A percentile compares a stretch with the other conserved stretches of the same genome.
phyloP scores from a whole-genome alignment of 2,797 vertebrate genomes.

The Merluccius polli region DNA sequence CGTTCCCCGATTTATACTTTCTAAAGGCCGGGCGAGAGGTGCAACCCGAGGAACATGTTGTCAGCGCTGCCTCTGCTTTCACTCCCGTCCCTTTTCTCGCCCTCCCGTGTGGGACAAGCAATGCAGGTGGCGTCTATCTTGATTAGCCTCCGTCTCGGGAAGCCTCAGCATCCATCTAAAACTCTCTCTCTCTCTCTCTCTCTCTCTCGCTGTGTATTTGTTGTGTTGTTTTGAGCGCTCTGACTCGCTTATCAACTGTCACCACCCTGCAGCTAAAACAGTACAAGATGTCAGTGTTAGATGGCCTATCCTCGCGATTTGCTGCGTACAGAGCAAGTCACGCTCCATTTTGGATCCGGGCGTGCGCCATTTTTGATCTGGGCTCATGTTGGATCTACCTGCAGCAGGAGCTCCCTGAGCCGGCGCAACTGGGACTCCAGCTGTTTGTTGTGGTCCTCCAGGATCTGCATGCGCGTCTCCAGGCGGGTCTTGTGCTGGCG shows the following conservation, averaged over 20 bases:
- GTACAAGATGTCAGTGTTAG: too few species aligned
- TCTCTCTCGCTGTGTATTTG: slow-evolving; percentile 12
- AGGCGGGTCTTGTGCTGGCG: slow-evolving; percentile 95
- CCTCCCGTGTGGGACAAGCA: slow-evolving; percentile 10
- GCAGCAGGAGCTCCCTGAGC: slow-evolving; percentile 90
- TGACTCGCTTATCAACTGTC: not conserved
- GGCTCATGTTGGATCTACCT: slow-evolving; percentile 73
- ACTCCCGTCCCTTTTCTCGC: slow-evolving; percentile 8
- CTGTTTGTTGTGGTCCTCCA: slow-evolving; percentile 98
- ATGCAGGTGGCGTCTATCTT: slow-evolving; percentile 19
- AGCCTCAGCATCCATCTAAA: slow-evolving; percentile 26
- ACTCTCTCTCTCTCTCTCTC: slow-evolving; percentile 10
- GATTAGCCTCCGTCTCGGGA: slow-evolving; percentile 9
- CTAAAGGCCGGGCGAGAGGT: slow-evolving; percentile 14
- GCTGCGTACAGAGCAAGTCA: too few species aligned
- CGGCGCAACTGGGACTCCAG: slow-evolving; percentile 91
- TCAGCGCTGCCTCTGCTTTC: slow-evolving; percentile 15
- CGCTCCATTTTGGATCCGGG: not conserved
- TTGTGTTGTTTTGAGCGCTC: slow-evolving; percentile 10
- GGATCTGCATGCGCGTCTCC: slow-evolving; percentile 97
- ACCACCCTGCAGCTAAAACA: not conserved
- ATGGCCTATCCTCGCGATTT: not conserved
- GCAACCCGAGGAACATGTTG: slow-evolving; percentile 18
- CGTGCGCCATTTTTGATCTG: too few species aligned
- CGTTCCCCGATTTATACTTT: slow-evolving; percentile 36